A percentile compares a stretch with the other conserved stretches of the same genome.
phyloP scores from a whole-genome alignment of 2,888 invertebrate species.

The Seira ritae region DNA sequence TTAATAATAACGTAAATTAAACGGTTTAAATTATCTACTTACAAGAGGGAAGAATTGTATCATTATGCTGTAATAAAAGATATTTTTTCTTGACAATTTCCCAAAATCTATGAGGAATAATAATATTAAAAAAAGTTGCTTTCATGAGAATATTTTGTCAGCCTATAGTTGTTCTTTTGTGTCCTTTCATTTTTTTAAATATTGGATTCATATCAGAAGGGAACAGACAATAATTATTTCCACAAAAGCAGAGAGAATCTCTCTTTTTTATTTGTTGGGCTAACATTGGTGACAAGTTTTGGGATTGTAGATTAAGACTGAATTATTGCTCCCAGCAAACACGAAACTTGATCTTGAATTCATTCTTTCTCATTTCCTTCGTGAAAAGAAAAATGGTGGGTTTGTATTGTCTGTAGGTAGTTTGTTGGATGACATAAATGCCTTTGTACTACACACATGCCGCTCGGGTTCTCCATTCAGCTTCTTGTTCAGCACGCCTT shows the following conservation, averaged over 20 bases:
- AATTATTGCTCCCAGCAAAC: background rate
- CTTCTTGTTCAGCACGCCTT: slow-evolving; percentile 26
- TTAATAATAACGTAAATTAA: background rate
- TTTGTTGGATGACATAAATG: slow-evolving; percentile 39
- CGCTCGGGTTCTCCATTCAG: slow-evolving; percentile 21
- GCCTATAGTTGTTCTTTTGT: no score
- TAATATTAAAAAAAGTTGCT: no score
- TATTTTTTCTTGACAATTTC: no score
- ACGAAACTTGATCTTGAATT: slow-evolving; percentile 1
- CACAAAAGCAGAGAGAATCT: no score
- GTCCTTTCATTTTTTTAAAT: no score
- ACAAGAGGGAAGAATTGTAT: background rate
- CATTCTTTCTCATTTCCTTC: background rate
- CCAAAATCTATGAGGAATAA: no score
- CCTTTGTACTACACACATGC: slow-evolving; percentile 53
- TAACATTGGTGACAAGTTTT: slow-evolving; percentile 1
- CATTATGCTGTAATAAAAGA: background rate
- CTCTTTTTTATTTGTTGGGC: background rate
- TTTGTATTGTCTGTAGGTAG: no score
- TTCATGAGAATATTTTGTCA: no score
- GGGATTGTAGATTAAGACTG: slow-evolving; percentile 11
- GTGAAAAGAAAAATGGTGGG: slow-evolving; percentile 27
- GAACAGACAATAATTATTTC: no score
- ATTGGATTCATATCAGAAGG: no score
- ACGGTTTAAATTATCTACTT: slow-evolving; percentile 1